Conservation (phyloP, 2,797 vertebrate species). For the Sebastolobus alascanus region DNA sequence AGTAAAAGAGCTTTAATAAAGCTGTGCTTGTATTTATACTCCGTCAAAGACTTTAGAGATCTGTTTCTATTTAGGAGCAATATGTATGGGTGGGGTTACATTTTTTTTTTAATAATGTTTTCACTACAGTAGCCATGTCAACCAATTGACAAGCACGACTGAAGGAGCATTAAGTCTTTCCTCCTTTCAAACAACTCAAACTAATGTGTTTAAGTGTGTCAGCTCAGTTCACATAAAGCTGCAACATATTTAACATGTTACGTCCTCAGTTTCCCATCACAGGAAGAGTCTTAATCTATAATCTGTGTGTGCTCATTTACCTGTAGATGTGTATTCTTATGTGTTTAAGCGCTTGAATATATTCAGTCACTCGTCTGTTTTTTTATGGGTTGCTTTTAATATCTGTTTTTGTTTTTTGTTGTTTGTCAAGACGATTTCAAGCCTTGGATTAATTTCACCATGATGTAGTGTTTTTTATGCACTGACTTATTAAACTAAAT, state of each 20-base stretch:
- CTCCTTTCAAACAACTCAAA: constrained; percentile 34
- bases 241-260: neutral
- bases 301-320: neutral
- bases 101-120: constrained; percentile 71
- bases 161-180: constrained; percentile 69
- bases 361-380: constrained; percentile 6
- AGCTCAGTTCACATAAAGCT: constrained; percentile 5
- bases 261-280: neutral
- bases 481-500: constrained; percentile 57
- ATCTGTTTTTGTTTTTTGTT: neutral
- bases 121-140: constrained; percentile 52
- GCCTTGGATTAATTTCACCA: constrained; percentile 50
- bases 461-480: constrained; percentile 55
- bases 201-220: constrained; percentile 9
- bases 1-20: constrained; percentile 64
- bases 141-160: constrained; percentile 57
- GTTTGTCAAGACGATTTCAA: constrained; percentile 18
- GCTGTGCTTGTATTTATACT: constrained; percentile 74
- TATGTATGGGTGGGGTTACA: constrained; percentile 71
- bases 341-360: neutral
- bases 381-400: neutral
- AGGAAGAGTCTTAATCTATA: neutral
- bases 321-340: neutral
- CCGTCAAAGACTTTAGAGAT: constrained; percentile 70
- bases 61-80: constrained; percentile 77